A percentile compares a stretch with the other conserved stretches of the same genome.
These are phyloP conservation scores for Scortum barcoo DNA, from an alignment of 2,113 vertebrate genomes.

Conservation along the genomic window DNA sequence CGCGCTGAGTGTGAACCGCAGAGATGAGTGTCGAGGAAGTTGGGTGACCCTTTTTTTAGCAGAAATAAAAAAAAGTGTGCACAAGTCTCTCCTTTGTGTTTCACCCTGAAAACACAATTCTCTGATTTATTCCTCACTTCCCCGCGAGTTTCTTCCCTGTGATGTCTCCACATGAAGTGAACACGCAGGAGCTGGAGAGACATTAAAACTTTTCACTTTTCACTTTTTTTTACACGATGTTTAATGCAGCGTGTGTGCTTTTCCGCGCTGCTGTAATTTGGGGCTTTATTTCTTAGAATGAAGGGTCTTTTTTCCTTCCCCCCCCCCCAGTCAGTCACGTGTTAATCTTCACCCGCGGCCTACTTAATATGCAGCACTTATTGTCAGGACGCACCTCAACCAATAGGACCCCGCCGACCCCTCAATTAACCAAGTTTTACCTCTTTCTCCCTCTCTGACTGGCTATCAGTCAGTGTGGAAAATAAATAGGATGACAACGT, in stretches of 20 bases:
- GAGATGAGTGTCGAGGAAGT: constrained; percentile 74
- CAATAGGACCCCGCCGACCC: constrained; percentile 60
- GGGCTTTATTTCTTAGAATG: constrained; percentile 14
- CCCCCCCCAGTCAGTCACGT: constrained; percentile 51
- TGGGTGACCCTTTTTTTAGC: constrained; percentile 64
- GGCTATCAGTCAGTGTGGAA: neutral
- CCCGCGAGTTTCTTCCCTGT: constrained; percentile 16
- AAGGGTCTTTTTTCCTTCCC: constrained; percentile 17
- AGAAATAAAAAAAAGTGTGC: constrained; percentile 62
- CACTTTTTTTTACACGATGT: neutral
- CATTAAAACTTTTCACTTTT: neutral
- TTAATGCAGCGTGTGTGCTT: neutral
- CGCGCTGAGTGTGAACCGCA: constrained; percentile 52
- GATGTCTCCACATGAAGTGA: neutral
- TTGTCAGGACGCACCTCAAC: constrained; percentile 47
- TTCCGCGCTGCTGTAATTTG: neutral
- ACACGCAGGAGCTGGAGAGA: neutral
- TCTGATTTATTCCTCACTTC: constrained; percentile 50
- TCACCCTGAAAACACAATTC: constrained; percentile 31
- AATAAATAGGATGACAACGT: neutral
- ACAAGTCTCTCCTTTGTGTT: constrained; percentile 66
- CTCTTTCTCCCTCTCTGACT: constrained; percentile 3
- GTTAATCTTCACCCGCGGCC: constrained; percentile 26
- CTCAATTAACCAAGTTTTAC: constrained; percentile 56
- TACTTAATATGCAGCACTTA: constrained; percentile 59